Percentiles rank a stretch among this genome's conserved stretches.
These are phyloP conservation scores for Cossypha heuglini DNA, from an alignment of 2,797 vertebrate species.

Conservation along the genomic window DNA sequence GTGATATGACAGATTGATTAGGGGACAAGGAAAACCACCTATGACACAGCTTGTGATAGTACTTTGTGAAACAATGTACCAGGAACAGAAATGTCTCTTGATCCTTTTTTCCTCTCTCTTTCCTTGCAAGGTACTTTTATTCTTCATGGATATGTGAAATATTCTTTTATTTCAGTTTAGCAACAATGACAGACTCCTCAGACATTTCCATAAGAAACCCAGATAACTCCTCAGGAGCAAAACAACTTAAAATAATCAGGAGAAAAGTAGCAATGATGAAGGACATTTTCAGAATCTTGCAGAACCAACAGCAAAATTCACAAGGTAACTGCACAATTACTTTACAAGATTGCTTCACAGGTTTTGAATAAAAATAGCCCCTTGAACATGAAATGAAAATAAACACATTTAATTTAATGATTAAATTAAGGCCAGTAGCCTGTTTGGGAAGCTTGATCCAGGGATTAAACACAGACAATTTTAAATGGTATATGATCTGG, in stretches of 20 bases:
- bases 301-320: not conserved
- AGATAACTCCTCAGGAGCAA: not conserved
- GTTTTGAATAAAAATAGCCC: not conserved
- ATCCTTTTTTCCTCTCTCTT: accelerated
- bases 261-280: not conserved
- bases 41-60: not conserved
- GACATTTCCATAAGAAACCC: not conserved
- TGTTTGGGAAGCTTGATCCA: not conserved
- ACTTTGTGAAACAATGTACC: not conserved
- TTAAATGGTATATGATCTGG: not conserved
- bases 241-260: not conserved
- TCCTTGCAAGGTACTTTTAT: not conserved
- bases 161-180: constrained; percentile 1
- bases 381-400: not conserved
- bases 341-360: not conserved
- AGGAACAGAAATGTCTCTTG: not conserved
- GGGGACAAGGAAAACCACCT: not conserved
- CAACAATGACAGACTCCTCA: not conserved
- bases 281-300: not conserved
- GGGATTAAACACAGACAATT: not conserved
- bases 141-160: not conserved
- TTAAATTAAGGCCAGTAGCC: not conserved
- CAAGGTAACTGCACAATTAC: accelerated
- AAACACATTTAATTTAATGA: not conserved
- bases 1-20: not conserved